phyloP scores from a whole-genome alignment of 1,140 invertebrate genomes.

The Drosophila virilis region DNA sequence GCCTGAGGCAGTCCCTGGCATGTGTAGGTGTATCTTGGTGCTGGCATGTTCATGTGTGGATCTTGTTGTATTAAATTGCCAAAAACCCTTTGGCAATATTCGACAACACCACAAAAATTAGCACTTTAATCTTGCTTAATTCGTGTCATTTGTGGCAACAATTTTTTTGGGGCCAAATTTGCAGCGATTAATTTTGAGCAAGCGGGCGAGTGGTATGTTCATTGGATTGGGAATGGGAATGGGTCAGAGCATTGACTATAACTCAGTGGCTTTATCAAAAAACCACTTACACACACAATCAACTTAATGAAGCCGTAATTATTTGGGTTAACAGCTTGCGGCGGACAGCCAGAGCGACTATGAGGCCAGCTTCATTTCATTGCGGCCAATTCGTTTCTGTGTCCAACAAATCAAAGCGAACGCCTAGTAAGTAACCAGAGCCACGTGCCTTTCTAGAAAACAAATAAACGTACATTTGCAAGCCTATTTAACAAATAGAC shows the following conservation, averaged over 20 bases:
- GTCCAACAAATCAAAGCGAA: constrained; percentile 72
- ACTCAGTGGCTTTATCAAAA: constrained; percentile 79
- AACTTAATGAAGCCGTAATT: constrained; percentile 83
- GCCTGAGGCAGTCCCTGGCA: constrained; percentile 22
- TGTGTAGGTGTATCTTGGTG: constrained; percentile 6
- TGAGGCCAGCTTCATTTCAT: constrained; percentile 46
- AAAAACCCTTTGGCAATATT: constrained; percentile 58
- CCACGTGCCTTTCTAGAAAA: constrained; percentile 19
- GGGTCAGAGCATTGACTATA: constrained; percentile 53
- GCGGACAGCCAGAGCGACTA: constrained; percentile 26
- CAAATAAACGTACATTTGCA: constrained; percentile 66
- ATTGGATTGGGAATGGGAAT: constrained; percentile 7
- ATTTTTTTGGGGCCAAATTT: constrained; percentile 65
- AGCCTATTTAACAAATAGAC: constrained; percentile 77
- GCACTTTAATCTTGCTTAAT: constrained; percentile 77
- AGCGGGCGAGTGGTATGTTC: neutral
- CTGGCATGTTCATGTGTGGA: neutral
- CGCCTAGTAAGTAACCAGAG: constrained; percentile 59
- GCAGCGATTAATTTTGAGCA: constrained; percentile 59
- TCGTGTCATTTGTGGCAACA: constrained; percentile 66
- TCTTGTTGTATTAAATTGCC: constrained; percentile 34
- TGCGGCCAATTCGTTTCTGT: constrained; percentile 61
- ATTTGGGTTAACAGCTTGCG: constrained; percentile 82
- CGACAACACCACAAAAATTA: constrained; percentile 48
- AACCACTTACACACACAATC: constrained; percentile 81